Evolutionary conservation across 1,140 invertebrate species (phyloP), one percentile per base, ranked within the genome.

Genomic region (Trichomalopsis sarcophagae): DNA sequence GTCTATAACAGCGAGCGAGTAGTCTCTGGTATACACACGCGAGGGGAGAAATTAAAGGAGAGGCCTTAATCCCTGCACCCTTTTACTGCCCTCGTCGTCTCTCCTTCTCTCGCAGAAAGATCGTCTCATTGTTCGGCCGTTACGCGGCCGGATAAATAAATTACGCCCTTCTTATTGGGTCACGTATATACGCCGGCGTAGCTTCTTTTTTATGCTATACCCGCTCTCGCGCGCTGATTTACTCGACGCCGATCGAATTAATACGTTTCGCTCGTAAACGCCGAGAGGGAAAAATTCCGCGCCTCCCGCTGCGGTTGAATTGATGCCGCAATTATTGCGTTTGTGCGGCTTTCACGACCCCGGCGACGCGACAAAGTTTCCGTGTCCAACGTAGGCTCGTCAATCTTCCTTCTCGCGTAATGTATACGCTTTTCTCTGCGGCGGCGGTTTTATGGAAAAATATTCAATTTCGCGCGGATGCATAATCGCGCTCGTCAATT

Each of bases 391-490:
- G n/a, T 6, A 44, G 76, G n/a, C 27, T 30, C 76, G n/a, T 62
- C 76, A 66, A 78, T 62, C 44, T 78, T 77, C 23, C 44, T 78
- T 77, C 23, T 4, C n/a, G 50, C 30, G 3, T 36, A 36, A 36
- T 23, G 10, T 36, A 33, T 13, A 69, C 66, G 10, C 17, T 69
- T 27, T 17, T 21, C 21, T n/a, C 2, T 14, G 66, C 6, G 14
- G 11, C 6, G 14, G 11, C 68, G 27, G 40, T 81, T 81, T 71
- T 33, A 71, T 13, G 66, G 11, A 69, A 71, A 81, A 81, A 47
- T 69, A 81, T 81, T 81, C 78, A 68, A 80, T 81, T 81, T 81
- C n/a, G 14, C n/a, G 36, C 33, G 27, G 75, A 44, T n/a, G 75
- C 40, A 47, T 47, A 68, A 68, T 81, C 7, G 13, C 40, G 30